A percentile compares a stretch with the other conserved stretches of the same genome.
phyloP scores from a whole-genome alignment of 2,888 invertebrate species.

The Yponomeuta sedellus region DNA sequence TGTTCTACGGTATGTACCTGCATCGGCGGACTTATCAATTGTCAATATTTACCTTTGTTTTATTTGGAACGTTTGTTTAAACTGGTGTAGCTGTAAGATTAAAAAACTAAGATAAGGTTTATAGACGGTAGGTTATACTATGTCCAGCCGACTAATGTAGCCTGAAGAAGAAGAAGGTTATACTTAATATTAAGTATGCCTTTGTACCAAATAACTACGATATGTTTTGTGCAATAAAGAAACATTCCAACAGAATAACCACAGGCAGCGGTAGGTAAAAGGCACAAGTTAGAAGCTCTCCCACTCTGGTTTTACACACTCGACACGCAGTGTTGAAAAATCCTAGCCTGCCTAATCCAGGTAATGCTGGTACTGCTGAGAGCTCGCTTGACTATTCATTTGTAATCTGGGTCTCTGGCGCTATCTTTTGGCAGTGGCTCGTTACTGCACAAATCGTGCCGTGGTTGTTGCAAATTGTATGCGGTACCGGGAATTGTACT shows the following conservation, averaged over 20 bases:
- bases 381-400: conserved; percentile 62
- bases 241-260: too few relatives aligned
- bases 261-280: too few relatives aligned
- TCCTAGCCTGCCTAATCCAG: not conserved
- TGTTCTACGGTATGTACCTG: conserved; percentile 18
- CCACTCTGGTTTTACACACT: not conserved
- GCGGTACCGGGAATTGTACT: conserved; percentile 42
- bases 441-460: conserved; percentile 33
- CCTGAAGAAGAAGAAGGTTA: too few relatives aligned
- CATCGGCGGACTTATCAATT: conserved; percentile 10
- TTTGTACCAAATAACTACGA: too few relatives aligned
- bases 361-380: conserved; percentile 38
- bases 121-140: too few relatives aligned
- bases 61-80: not conserved
- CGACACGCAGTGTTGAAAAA: not conserved
- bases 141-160: too few relatives aligned
- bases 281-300: not conserved
- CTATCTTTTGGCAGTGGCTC: conserved; percentile 61
- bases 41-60: conserved; percentile 10
- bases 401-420: conserved; percentile 48
- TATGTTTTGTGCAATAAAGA: too few relatives aligned
- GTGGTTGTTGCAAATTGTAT: conserved; percentile 60
- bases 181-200: too few relatives aligned
- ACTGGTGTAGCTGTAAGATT: too few relatives aligned
- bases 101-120: too few relatives aligned